Conservation (phyloP, 2,888 invertebrate species). For the Monopis laevigella region DNA sequence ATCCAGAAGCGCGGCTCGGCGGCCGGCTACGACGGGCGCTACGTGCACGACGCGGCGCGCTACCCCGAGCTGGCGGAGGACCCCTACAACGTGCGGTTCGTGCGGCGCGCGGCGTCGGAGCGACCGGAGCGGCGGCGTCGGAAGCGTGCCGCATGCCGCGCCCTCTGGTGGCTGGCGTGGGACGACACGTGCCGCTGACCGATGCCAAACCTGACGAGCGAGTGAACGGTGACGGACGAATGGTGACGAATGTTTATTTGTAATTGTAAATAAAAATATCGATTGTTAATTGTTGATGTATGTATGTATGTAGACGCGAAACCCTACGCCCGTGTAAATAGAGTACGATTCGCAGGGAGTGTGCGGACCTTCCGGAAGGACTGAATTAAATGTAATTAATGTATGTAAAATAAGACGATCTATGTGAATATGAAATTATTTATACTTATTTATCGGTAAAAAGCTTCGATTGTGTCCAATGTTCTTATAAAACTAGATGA, state of each 20-base stretch:
- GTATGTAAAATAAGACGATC: conserved; percentile 64
- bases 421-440: conserved; percentile 69
- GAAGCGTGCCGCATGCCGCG: conserved; percentile 60
- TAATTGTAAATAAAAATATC: conserved; percentile 68
- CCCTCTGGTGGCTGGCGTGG: conserved; percentile 60
- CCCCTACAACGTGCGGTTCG: conserved; percentile 92
- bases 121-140: conserved; percentile 78
- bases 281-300: conserved; percentile 68
- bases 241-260: conserved; percentile 39
- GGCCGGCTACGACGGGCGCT: conserved; percentile 89
- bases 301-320: conserved; percentile 65
- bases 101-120: conserved; percentile 80
- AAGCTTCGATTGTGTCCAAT: conserved; percentile 68
- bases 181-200: conserved; percentile 57
- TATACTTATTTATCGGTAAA: conserved; percentile 69
- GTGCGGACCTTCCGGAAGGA: conserved; percentile 66
- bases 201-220: conserved; percentile 57
- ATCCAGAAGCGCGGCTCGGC: conserved; percentile 86
- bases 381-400: conserved; percentile 68
- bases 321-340: conserved; percentile 68
- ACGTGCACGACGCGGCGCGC: conserved; percentile 87
- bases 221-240: conserved; percentile 45
- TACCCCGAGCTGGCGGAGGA: conserved; percentile 96
- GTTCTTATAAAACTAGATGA: conserved; percentile 69
- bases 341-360: conserved; percentile 65